These are phyloP conservation scores for Archips xylosteana DNA, from an alignment of 2,888 invertebrate species.

Conservation along the genomic window DNA sequence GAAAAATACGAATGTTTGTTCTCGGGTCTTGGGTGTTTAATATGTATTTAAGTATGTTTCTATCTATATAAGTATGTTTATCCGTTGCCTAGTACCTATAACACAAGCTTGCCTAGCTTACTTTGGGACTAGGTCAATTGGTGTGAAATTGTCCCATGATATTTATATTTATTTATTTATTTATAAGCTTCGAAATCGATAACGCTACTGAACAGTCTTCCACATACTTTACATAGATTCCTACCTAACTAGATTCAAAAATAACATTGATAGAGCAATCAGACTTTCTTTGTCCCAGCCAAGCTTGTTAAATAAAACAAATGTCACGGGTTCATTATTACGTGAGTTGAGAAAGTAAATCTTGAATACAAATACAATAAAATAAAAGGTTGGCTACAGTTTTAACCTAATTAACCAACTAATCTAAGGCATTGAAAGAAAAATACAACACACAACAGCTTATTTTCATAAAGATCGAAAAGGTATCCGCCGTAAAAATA, in stretches of 20 bases:
- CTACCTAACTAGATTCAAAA: not conserved
- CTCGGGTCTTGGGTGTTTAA: no score
- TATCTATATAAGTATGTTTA: no score
- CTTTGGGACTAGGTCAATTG: no score
- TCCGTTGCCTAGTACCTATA: no score
- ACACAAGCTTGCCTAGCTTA: no score
- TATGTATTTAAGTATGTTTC: no score
- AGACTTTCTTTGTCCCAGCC: not conserved
- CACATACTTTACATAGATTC: not conserved
- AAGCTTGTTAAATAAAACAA: not conserved
- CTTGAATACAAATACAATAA: not conserved
- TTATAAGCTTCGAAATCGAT: not conserved
- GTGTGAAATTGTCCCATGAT: no score
- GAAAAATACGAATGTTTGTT: no score
- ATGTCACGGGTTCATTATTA: not conserved
- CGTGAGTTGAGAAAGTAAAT: not conserved
- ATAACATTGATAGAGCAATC: not conserved
- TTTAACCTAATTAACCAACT: not conserved
- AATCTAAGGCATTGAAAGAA: not conserved
- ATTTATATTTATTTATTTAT: no score
- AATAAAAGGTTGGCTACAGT: not conserved
- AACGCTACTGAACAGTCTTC: not conserved
- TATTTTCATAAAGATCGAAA: conserved; percentile 3
- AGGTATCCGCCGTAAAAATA: conserved; percentile 1
- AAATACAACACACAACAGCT: conserved; percentile 2